phyloP scores from a whole-genome alignment of 2,113 vertebrate species.

The Xyliphius kryptos region DNA sequence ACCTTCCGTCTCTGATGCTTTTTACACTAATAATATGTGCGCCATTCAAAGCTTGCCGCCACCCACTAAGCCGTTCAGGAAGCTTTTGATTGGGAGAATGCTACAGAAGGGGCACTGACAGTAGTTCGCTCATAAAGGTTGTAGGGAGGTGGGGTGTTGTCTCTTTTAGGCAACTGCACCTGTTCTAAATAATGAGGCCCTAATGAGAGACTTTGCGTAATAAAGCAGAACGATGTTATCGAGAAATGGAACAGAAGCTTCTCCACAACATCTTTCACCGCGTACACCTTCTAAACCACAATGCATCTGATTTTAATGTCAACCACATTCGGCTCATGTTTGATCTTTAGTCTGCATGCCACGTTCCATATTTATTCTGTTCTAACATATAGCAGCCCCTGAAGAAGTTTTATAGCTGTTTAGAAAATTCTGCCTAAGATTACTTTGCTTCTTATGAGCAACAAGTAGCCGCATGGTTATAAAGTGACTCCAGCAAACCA shows the following conservation, averaged over 20 bases:
- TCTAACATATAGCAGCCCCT: no score
- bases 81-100: conserved; percentile 61
- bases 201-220: conserved; percentile 58
- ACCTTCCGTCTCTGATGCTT: conserved; percentile 41
- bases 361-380: no score
- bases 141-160: conserved; percentile 38
- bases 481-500: conserved; percentile 5
- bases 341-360: no score
- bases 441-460: background rate
- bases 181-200: conserved; percentile 59
- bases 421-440: no score
- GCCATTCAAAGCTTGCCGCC: conserved; percentile 32
- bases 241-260: no score
- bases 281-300: no score
- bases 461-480: background rate
- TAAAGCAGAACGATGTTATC: conserved; percentile 36
- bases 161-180: conserved; percentile 59
- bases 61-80: conserved; percentile 48
- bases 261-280: no score
- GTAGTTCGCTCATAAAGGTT: conserved; percentile 44
- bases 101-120: conserved; percentile 46
- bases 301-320: no score
- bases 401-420: no score
- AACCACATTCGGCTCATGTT: no score
- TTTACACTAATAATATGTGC: conserved; percentile 37